Evolutionary conservation across 2,113 vertebrate species (phyloP).

Genomic region (Siniperca chuatsi): DNA sequence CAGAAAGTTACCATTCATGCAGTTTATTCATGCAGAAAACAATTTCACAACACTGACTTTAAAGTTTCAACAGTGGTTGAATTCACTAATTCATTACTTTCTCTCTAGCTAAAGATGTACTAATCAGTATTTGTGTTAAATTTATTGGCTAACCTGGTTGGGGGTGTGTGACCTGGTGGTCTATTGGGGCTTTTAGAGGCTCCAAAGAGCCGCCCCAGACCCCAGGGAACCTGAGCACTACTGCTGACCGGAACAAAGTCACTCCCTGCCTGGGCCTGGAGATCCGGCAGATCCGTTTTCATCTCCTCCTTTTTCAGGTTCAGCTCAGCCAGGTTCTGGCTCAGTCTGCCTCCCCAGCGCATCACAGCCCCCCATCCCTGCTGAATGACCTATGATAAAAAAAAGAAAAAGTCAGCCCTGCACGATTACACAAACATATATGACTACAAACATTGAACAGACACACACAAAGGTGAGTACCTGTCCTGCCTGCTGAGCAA

Average conservation of each 20-base stretch:
- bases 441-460: background rate
- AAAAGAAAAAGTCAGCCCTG: background rate
- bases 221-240: slow-evolving; percentile 75
- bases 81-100: background rate
- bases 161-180: slow-evolving; percentile 57
- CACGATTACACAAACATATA: background rate
- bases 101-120: background rate
- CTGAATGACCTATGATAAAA: slow-evolving; percentile 82
- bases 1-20: background rate
- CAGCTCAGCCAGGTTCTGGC: slow-evolving; percentile 81
- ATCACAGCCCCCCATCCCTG: slow-evolving; percentile 89
- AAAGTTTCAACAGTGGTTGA: background rate
- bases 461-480: slow-evolving; percentile 39
- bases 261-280: slow-evolving; percentile 54
- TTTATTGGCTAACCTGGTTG: slow-evolving; percentile 73
- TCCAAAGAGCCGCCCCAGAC: slow-evolving; percentile 91
- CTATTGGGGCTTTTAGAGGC: slow-evolving; percentile 79
- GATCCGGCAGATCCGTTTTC: slow-evolving; percentile 41
- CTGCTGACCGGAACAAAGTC: slow-evolving; percentile 68
- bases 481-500: slow-evolving; percentile 83
- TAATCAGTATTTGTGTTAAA: background rate
- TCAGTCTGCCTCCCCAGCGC: slow-evolving; percentile 88
- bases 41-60: background rate
- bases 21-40: background rate
- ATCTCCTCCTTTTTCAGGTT: slow-evolving; percentile 65